Conservation (phyloP, 2,888 invertebrate genomes). For the Lordiphosa fenestrarum region DNA sequence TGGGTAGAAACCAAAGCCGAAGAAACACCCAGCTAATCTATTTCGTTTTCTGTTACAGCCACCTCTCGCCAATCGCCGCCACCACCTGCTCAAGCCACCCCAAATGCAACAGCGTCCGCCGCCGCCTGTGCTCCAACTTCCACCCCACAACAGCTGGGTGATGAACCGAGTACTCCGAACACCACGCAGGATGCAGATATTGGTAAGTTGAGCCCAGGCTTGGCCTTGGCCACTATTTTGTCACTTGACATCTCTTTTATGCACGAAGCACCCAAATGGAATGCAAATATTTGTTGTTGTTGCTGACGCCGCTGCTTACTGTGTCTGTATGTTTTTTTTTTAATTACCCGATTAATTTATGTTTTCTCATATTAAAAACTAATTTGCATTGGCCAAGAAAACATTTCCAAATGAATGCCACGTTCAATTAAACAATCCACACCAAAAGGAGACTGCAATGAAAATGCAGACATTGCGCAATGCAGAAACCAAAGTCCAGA, state of each 20-base stretch:
- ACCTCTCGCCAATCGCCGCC: conserved; percentile 66
- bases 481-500: conserved; percentile 11
- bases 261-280: conserved; percentile 10
- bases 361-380: conserved; percentile 20
- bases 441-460: conserved; percentile 3
- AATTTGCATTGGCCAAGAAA: conserved; percentile 20
- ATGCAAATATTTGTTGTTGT: conserved; percentile 29
- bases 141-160: conserved; percentile 16
- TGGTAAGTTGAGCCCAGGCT: conserved; percentile 65
- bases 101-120: conserved; percentile 26
- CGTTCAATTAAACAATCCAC: conserved; percentile 32
- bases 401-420: conserved; percentile 37
- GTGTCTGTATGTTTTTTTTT: conserved; percentile 20
- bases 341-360: conserved; percentile 25
- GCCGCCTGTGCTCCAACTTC: conserved; percentile 44
- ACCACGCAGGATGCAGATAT: conserved; percentile 70
- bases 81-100: conserved; percentile 26
- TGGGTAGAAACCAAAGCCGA: no score
- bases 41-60: conserved; percentile 36
- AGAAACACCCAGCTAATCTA: no score
- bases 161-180: conserved; percentile 63
- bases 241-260: conserved; percentile 18
- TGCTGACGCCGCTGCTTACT: conserved; percentile 38
- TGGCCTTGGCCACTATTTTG: not conserved
- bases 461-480: conserved; percentile 45